Evolutionary conservation across 2,113 vertebrate genomes (phyloP).

Genomic region (Elaphurus davidianus): DNA sequence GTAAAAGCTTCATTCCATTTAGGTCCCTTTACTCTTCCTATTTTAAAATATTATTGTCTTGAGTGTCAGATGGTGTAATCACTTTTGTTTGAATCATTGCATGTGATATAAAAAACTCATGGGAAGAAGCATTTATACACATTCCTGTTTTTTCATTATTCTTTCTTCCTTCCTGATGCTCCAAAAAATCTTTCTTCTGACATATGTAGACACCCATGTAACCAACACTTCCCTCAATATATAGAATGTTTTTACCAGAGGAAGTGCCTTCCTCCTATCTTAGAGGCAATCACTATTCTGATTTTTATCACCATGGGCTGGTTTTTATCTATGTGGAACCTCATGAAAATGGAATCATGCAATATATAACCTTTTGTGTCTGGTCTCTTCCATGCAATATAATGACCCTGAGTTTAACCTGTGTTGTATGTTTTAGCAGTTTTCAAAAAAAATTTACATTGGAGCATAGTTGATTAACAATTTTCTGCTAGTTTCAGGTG

Average conservation of each 20-base stretch:
- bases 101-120: neutral
- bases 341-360: neutral
- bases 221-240: neutral
- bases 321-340: neutral
- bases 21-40: neutral
- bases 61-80: neutral
- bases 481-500: neutral
- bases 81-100: neutral
- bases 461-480: neutral
- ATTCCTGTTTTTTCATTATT: neutral
- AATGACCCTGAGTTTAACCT: slow-evolving; percentile 11
- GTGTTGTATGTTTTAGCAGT: neutral
- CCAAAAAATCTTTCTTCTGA: neutral
- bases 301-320: neutral
- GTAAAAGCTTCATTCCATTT: neutral
- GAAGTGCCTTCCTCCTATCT: neutral
- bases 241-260: neutral
- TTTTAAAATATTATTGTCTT: neutral
- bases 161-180: neutral
- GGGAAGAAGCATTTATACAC: neutral
- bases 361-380: neutral
- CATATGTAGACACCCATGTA: neutral
- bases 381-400: neutral
- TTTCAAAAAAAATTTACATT: neutral
- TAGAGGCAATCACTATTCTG: neutral